phyloP scores from a whole-genome alignment of 2,113 vertebrate species.

The Pluvialis apricaria region DNA sequence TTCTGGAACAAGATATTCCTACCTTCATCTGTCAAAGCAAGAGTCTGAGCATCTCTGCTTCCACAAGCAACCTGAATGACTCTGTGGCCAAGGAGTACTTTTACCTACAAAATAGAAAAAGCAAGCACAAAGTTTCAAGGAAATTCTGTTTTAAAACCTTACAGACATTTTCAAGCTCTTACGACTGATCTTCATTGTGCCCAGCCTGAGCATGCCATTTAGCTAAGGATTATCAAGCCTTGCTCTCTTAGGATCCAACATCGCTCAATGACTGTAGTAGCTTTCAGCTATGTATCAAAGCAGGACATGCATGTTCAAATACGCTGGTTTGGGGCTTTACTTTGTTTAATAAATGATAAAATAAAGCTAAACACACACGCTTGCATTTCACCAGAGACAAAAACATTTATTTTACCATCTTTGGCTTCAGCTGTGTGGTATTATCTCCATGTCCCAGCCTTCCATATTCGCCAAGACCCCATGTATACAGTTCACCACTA shows the following conservation, averaged over 20 bases:
- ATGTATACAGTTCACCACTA: slow-evolving; percentile 94
- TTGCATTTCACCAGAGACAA: background rate
- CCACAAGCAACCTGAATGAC: slow-evolving; percentile 98
- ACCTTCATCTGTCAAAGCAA: slow-evolving; percentile 98
- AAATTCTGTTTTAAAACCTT: background rate
- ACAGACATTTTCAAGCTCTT: background rate
- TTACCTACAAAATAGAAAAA: slow-evolving; percentile 77
- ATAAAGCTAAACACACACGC: background rate
- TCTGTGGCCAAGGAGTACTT: slow-evolving; percentile 93
- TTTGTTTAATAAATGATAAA: too few relatives aligned
- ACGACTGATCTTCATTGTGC: background rate
- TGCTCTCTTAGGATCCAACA: background rate
- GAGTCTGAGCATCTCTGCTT: slow-evolving; percentile 94
- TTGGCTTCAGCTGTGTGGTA: slow-evolving; percentile 95
- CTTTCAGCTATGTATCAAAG: background rate
- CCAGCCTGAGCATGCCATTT: background rate
- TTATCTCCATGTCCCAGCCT: slow-evolving; percentile 96
- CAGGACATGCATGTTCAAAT: background rate
- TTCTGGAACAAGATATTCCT: background rate
- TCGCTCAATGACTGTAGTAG: accelerated
- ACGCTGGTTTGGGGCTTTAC: background rate
- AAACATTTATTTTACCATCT: slow-evolving; percentile 81
- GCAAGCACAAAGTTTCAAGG: background rate
- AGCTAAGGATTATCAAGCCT: background rate
- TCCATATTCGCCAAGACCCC: slow-evolving; percentile 96